These are phyloP conservation scores for Forbesichthys papilliferus DNA, from an alignment of 2,113 vertebrate species.

Conservation along the genomic window DNA sequence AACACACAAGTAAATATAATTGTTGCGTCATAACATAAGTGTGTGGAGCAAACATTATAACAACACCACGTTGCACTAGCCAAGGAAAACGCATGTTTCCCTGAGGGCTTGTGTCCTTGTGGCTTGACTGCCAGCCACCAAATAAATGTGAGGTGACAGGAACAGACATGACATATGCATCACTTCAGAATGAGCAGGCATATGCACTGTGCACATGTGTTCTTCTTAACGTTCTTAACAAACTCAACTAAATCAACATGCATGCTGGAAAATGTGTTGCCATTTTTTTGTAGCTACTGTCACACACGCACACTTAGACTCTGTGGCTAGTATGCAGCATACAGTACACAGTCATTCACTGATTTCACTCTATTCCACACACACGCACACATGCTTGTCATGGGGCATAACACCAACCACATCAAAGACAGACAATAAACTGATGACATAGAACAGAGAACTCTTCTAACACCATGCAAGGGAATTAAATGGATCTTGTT, in stretches of 20 bases:
- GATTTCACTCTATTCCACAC: too few relatives aligned
- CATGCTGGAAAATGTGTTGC: slow-evolving; percentile 21
- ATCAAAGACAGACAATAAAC: slow-evolving; percentile 2
- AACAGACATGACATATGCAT: slow-evolving; percentile 61
- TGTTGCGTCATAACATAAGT: too few relatives aligned
- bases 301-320: slow-evolving; percentile 12
- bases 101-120: slow-evolving; percentile 60
- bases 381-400: not conserved
- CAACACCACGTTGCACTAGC: too few relatives aligned
- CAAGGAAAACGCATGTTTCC: not conserved
- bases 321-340: slow-evolving; percentile 2
- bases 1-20: too few relatives aligned
- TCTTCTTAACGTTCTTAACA: slow-evolving; percentile 42
- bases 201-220: slow-evolving; percentile 43
- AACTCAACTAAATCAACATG: slow-evolving; percentile 24
- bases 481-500: not conserved
- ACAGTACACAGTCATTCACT: not conserved
- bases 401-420: slow-evolving; percentile 2
- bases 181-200: slow-evolving; percentile 28
- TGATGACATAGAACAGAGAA: slow-evolving; percentile 4
- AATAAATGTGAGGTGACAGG: slow-evolving; percentile 60
- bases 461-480: not conserved
- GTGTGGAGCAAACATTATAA: too few relatives aligned
- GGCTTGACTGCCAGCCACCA: slow-evolving; percentile 49
- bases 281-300: slow-evolving; percentile 34